Evolutionary conservation across 2,888 invertebrate genomes (phyloP).

Genomic region (Cactoblastis cactorum): DNA sequence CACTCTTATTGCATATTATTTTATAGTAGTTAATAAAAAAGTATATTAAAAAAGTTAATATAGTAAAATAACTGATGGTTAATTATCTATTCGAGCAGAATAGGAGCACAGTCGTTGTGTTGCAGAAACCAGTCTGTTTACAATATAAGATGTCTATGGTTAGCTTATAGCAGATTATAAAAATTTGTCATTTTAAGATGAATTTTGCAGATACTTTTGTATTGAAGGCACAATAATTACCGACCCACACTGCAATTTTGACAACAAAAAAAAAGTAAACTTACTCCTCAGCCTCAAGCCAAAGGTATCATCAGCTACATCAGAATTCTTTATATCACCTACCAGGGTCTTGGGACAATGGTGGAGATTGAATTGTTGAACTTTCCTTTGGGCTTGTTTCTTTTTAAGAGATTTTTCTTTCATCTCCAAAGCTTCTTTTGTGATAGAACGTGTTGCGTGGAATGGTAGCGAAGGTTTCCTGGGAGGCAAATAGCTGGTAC

Average conservation of each 20-base stretch:
- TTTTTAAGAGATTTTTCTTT: constrained; percentile 25
- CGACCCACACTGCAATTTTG: background rate
- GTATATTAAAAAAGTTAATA: no score
- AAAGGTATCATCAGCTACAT: constrained; percentile 33
- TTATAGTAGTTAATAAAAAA: no score
- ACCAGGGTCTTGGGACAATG: constrained; percentile 49
- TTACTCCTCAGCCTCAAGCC: constrained; percentile 51
- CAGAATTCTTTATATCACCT: constrained; percentile 38
- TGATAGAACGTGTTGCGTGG: constrained; percentile 26
- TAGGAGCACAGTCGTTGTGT: no score
- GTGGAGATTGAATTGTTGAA: constrained; percentile 29
- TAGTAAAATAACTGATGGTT: no score
- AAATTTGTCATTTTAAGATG: no score
- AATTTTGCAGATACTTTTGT: no score
- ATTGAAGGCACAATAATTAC: no score
- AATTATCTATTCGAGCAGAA: no score
- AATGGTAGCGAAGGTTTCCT: constrained; percentile 33
- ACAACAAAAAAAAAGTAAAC: constrained; percentile 21
- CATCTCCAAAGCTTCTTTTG: constrained; percentile 32
- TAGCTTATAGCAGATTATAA: no score
- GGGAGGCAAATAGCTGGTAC: constrained; percentile 29
- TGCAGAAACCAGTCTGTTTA: no score
- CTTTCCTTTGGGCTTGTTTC: constrained; percentile 34
- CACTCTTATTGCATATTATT: no score
- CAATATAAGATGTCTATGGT: no score